Percentiles rank a stretch among this genome's conserved stretches.
Conservation (phyloP, 1,140 invertebrate species). For the Mya arenaria region DNA sequence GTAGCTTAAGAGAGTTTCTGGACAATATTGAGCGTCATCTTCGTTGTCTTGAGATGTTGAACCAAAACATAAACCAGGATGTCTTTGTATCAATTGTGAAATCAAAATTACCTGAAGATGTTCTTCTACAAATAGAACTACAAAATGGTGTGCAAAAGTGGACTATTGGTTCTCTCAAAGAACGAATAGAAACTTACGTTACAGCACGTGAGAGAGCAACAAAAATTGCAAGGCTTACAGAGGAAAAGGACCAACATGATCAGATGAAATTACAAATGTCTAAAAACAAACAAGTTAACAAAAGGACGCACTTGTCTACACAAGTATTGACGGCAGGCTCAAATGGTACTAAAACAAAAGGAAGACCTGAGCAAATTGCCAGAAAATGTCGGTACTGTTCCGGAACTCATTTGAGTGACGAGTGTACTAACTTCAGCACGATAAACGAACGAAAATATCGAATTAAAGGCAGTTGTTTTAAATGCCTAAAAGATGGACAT, state of each 20-base stretch:
- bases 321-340: neutral
- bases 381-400: slow-evolving; percentile 13
- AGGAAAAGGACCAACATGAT: neutral
- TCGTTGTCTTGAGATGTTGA: too few relatives aligned
- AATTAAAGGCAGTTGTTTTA: slow-evolving; percentile 15
- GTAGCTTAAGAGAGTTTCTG: too few relatives aligned
- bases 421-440: slow-evolving; percentile 15
- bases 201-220: too few relatives aligned
- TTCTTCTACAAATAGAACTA: too few relatives aligned
- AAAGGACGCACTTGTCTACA: neutral
- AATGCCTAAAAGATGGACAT: slow-evolving; percentile 2
- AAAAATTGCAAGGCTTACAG: too few relatives aligned
- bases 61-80: too few relatives aligned
- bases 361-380: neutral
- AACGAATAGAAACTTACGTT: too few relatives aligned
- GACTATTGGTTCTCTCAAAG: too few relatives aligned
- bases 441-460: neutral
- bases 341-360: neutral
- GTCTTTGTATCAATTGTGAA: too few relatives aligned
- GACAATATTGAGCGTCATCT: too few relatives aligned
- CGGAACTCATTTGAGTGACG: slow-evolving; percentile 13
- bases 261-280: neutral
- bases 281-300: neutral
- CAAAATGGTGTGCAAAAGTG: too few relatives aligned
- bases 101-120: too few relatives aligned